Base-by-base conservation (phyloP, 2,888 invertebrate species). In the Adelphocoris suturalis region DNA sequence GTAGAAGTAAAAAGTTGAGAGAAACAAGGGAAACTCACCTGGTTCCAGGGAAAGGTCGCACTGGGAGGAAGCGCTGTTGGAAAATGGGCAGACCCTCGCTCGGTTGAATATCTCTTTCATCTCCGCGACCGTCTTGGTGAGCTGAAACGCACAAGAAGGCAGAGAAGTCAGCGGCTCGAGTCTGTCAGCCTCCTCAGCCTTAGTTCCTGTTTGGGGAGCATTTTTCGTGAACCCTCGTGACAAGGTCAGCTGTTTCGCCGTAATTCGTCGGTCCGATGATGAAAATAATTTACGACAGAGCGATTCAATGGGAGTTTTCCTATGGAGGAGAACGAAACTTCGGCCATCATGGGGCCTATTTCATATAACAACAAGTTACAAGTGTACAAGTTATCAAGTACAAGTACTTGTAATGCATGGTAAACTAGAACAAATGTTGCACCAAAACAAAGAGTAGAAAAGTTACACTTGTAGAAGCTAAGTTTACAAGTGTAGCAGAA, bases 61-160 rank as follows among this genome's bases (percentile, higher is more conserved):
- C 78, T 92, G 92, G 9, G 91, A 80, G 1, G 92, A 92, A 9
- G 93, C 93, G 91, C 93, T 93, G 81, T 93, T 95, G 92, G 95
- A 93, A 91, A 94, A 96, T 0, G 97, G 96, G 92, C 97, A 97
- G 52, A 97, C 94, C 92, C 95, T 95, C 0, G 96, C 96, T 23
- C 95, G 95, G 90, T 96, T 95, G 93, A 96, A 97, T 46, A 96
- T 94, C 92, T 96, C 96, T 92, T 96, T 97, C 97, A 97, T 97
- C 92, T 97, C 96, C 0, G 95, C 94, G 92, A 97, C 95, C 52
- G 96, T 92, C 92, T 96, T 95, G 92, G 96, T 95, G 89, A 96
- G 94, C 96, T 96, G 93, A 2, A 86, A 89, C 84, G 52, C 52
- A 85, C 28, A 86, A 68, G 55, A 37, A 37, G 37, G 37, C 37